Evolutionary conservation across 2,888 invertebrate species (phyloP), one percentile per base, ranked within the genome.

Genomic region (Nymphalis urticae): DNA sequence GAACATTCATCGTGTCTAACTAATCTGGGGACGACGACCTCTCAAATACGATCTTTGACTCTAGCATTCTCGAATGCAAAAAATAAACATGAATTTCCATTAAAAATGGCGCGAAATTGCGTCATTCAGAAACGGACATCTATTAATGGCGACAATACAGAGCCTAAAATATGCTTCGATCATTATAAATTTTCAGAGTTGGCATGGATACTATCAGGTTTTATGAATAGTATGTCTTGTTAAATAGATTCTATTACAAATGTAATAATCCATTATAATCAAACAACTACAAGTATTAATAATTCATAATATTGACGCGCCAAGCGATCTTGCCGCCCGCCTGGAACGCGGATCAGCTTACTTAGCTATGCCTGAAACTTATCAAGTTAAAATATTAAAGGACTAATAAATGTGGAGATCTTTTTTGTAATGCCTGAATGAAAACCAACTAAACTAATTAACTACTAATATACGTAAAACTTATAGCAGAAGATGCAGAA

Each of bases 21-120:
- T 82, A 86, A 88, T 85, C 82, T 79, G 77, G 81, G 90, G 85
- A 72, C 90, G 80, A 74, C 83, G 89, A 91, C 87, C 91, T 85
- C 86, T 84, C 85, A 83, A 86, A 87, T 83, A 76, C 76, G 77
- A 77, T 77, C 77, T 77, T 74, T 75, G 77, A 76, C 73, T 76
- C 75, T 72, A 68, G 70, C 70, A 72, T 71, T 79, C 83, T 81
- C 77, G 83, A 82, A 72, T 71, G 83, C 81, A 82, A 84, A 85
- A 77, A 79, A 75, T 73, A 73, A 73, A 76, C 73, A 74, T 72
- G 69, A 70, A 71, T 74, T 73, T 72, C 74, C 66, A 73, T 73
- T 75, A 74, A 76, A 76, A 76, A 75, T 73, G 73, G 66, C 73
- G 70, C 71, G 70, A 72, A 76, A 71, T 72, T 71, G 68, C 74